Evolutionary conservation across 2,113 vertebrate genomes (phyloP), one percentile per base, ranked within the genome.

Genomic region (Phyllopteryx taeniolatus): DNA sequence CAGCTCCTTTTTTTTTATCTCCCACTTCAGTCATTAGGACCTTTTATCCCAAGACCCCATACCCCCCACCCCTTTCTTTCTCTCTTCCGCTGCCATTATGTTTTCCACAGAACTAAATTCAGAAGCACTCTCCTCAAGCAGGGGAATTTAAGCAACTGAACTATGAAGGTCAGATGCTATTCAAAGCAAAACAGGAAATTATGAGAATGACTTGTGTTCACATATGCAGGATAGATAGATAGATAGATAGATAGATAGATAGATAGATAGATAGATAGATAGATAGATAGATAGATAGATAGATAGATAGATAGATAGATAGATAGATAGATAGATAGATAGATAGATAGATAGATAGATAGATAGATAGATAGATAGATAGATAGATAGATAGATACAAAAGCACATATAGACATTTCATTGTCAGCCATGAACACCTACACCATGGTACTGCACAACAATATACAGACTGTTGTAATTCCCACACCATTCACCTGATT

Each of bases 1-100:
- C 19, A 11, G 51, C 51, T 69, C 44, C 17, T 75, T 27, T 27
- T 27, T 27, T 77, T 67, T 56, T 70, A 73, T 75, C 46, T 72
- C 0, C 2, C 1, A 74, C 59, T 51, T 47, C 43, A 0, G 2
- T 63, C 43, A 73, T 46, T 15, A 33, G 15, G 47, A 0, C 9
- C 33, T 69, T 79, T 71, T 67, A 44, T 76, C 9, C 10, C 8
- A 22, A 42, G 31, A 73, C 13, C 3, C 20, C 6, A 13, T 17
- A 53, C 5, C 51, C 19, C 19, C 19, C 19, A 1, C 1, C 17
- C 6, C 12, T n/a, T 71, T 51, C 13, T 46, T 57, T 56, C 39
- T 8, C 3, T 4, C 39, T 19, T 47, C 60, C 43, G 49, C 8
- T 60, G 15, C 12, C 11, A 15, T n/a, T 39, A 33, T 31, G 10